Evolutionary conservation across 2,113 vertebrate species (phyloP).

Genomic region (Dicaeum eximium): DNA sequence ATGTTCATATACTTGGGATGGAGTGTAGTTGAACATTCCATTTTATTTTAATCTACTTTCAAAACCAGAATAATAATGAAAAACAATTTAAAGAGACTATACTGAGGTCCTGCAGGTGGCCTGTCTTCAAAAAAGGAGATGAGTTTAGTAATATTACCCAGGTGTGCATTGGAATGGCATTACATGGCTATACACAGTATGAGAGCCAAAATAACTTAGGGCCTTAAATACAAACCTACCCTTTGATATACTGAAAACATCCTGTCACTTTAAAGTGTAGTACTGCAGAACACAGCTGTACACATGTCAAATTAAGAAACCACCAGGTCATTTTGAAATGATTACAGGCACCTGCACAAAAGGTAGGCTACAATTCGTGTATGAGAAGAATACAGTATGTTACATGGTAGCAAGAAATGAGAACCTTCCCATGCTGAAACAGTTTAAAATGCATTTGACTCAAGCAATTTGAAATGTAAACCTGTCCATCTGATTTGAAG

Average conservation of each 20-base stretch:
- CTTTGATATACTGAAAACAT: neutral
- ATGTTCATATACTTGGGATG: neutral
- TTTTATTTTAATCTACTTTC: neutral
- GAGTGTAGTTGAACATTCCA: neutral
- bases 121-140: neutral
- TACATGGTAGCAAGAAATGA: neutral
- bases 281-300: neutral
- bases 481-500: neutral
- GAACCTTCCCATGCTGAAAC: slow-evolving; percentile 51
- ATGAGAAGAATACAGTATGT: neutral
- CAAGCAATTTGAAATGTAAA: slow-evolving; percentile 22
- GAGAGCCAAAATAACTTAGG: neutral
- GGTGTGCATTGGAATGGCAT: neutral
- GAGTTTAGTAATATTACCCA: neutral
- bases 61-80: neutral
- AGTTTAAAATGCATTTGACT: slow-evolving; percentile 2
- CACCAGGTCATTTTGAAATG: neutral
- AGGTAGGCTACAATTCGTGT: neutral
- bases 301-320: neutral
- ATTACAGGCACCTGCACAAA: neutral
- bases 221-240: neutral
- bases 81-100: neutral
- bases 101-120: neutral
- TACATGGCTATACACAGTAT: rapidly evolving
- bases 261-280: neutral